Percentiles rank a stretch among this genome's conserved stretches.
These are phyloP conservation scores for Hyphantria cunea DNA, from an alignment of 1,140 invertebrate genomes.

Conservation along the genomic window DNA sequence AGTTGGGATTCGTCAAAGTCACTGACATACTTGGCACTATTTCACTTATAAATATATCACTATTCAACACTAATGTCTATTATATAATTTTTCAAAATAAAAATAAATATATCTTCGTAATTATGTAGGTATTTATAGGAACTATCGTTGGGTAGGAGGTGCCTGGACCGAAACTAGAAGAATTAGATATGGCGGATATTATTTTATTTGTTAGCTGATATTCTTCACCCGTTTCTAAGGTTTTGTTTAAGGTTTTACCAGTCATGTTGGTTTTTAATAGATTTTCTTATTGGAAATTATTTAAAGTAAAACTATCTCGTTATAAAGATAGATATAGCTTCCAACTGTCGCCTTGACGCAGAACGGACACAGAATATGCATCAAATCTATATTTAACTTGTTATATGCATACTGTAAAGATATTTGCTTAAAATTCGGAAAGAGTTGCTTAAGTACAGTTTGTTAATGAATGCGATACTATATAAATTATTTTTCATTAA, in stretches of 20 bases:
- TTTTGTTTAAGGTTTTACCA: not conserved
- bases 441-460: too few relatives aligned
- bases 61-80: constrained; percentile 57
- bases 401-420: too few relatives aligned
- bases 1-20: constrained; percentile 64
- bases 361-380: too few relatives aligned
- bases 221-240: constrained; percentile 52
- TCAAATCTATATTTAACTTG: too few relatives aligned
- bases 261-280: too few relatives aligned
- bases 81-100: constrained; percentile 63
- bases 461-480: too few relatives aligned
- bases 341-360: too few relatives aligned
- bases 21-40: constrained; percentile 73
- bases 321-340: too few relatives aligned
- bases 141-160: constrained; percentile 82
- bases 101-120: constrained; percentile 75
- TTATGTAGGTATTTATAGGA: constrained; percentile 82
- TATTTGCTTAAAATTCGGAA: too few relatives aligned
- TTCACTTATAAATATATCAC: constrained; percentile 65
- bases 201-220: constrained; percentile 24
- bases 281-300: too few relatives aligned
- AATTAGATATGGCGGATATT: constrained; percentile 17
- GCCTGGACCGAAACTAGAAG: constrained; percentile 66
- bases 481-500: too few relatives aligned
- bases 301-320: too few relatives aligned